Percentiles rank a stretch among this genome's conserved stretches.
Evolutionary conservation across 2,113 vertebrate species (phyloP).

Genomic region (Eptesicus fuscus): DNA sequence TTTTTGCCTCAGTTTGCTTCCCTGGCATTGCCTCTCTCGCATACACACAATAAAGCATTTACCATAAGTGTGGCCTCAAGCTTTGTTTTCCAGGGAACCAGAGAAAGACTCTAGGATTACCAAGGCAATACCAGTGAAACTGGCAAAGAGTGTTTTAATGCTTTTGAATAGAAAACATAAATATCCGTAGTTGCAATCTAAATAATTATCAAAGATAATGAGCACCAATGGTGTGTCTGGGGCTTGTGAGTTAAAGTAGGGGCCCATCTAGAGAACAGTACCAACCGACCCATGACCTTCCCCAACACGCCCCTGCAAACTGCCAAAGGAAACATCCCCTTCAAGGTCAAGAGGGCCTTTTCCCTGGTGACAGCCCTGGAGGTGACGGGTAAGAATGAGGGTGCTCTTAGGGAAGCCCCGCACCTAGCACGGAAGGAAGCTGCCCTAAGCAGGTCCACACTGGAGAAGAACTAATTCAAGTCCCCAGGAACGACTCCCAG

Average conservation of each 20-base stretch:
- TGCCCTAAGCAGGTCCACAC: not conserved
- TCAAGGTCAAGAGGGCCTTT: not conserved
- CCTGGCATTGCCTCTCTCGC: not conserved
- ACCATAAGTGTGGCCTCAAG: not conserved
- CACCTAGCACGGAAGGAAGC: not conserved
- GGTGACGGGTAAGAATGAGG: not conserved
- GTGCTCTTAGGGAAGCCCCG: not conserved
- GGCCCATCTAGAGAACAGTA: not conserved
- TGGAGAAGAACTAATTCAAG: not conserved
- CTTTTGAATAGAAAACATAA: constrained; percentile 26
- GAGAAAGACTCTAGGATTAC: not conserved
- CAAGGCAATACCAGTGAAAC: not conserved
- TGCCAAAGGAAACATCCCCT: not conserved
- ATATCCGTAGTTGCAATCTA: not conserved
- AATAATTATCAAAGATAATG: not conserved
- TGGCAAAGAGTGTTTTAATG: not conserved
- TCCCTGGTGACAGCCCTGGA: not conserved
- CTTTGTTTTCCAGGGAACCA: not conserved
- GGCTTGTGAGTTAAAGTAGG: not conserved
- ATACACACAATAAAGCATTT: not conserved
- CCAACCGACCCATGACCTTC: not conserved
- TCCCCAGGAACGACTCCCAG: not conserved
- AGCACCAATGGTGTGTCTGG: not conserved
- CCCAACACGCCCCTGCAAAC: not conserved
- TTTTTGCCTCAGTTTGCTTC: not conserved